Evolutionary conservation across 2,888 invertebrate genomes (phyloP).

Genomic region (Synergus umbraculus): DNA sequence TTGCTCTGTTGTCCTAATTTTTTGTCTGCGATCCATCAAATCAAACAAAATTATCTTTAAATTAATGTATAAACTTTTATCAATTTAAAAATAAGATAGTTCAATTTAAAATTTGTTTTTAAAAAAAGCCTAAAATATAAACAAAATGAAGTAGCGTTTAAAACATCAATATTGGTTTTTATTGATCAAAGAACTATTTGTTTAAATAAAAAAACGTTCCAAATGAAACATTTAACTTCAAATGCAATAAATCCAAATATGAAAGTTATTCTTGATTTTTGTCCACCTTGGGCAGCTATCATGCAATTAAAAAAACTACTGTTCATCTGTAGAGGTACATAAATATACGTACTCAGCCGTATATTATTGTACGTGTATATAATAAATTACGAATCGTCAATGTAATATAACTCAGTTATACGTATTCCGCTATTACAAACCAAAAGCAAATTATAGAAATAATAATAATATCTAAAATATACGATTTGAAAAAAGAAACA

Average conservation of each 20-base stretch:
- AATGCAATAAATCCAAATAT: neutral
- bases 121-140: neutral
- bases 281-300: constrained; percentile 2
- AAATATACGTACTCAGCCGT: constrained; percentile 50
- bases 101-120: neutral
- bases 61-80: neutral
- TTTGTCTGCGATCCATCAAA: too few relatives aligned
- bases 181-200: neutral
- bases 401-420: constrained; percentile 52
- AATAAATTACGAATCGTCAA: constrained; percentile 69
- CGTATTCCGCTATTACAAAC: constrained; percentile 4
- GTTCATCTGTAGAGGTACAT: constrained; percentile 35
- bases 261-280: neutral
- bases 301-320: constrained; percentile 5
- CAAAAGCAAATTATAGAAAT: constrained; percentile 46
- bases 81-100: neutral
- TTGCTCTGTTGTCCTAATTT: too few relatives aligned
- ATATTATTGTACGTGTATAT: constrained; percentile 59
- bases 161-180: too few relatives aligned
- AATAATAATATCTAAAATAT: constrained; percentile 47
- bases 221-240: constrained; percentile 1
- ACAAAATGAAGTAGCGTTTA: neutral
- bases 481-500: constrained; percentile 15
- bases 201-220: neutral
- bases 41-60: too few relatives aligned